Evolutionary conservation across 2,888 invertebrate species (phyloP).

Genomic region (Vesta saturnalis): DNA sequence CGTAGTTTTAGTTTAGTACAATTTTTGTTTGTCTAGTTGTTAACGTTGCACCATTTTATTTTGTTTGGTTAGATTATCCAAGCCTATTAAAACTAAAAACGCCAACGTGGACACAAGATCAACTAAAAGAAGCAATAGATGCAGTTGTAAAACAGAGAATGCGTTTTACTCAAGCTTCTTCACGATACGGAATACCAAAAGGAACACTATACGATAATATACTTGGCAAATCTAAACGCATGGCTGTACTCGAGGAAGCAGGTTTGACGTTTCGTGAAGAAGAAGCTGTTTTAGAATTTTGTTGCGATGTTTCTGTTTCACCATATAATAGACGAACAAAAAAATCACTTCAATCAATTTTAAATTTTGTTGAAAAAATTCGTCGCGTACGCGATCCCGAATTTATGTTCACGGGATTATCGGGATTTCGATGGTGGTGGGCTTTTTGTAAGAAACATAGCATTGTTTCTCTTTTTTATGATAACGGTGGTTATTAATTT

Average conservation of each 20-base stretch:
- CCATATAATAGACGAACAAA: slow-evolving; percentile 78
- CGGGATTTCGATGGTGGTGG: slow-evolving; percentile 85
- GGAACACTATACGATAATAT: slow-evolving; percentile 83
- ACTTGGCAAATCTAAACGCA: slow-evolving; percentile 78
- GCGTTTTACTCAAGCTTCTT: slow-evolving; percentile 81
- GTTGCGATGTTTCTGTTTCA: slow-evolving; percentile 76
- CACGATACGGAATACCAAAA: slow-evolving; percentile 77
- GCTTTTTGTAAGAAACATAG: slow-evolving; percentile 83
- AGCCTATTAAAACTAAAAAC: slow-evolving; percentile 77
- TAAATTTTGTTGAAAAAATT: slow-evolving; percentile 74
- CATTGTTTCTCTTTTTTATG: slow-evolving; percentile 73
- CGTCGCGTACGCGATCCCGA: slow-evolving; percentile 69
- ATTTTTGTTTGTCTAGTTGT: slow-evolving; percentile 10
- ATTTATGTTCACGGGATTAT: slow-evolving; percentile 75
- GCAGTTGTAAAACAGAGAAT: slow-evolving; percentile 79
- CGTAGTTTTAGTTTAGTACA: slow-evolving; percentile 10
- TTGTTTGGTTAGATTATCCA: slow-evolving; percentile 66
- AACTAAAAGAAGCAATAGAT: slow-evolving; percentile 79
- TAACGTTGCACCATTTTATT: slow-evolving; percentile 25
- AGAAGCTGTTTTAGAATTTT: slow-evolving; percentile 73
- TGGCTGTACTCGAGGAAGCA: slow-evolving; percentile 78
- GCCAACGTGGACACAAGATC: slow-evolving; percentile 78
- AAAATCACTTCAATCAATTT: slow-evolving; percentile 71
- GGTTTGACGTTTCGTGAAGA: slow-evolving; percentile 71
- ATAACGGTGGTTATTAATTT: slow-evolving; percentile 46